phyloP scores from a whole-genome alignment of 2,113 vertebrate species.

The Spea multiplicata region DNA sequence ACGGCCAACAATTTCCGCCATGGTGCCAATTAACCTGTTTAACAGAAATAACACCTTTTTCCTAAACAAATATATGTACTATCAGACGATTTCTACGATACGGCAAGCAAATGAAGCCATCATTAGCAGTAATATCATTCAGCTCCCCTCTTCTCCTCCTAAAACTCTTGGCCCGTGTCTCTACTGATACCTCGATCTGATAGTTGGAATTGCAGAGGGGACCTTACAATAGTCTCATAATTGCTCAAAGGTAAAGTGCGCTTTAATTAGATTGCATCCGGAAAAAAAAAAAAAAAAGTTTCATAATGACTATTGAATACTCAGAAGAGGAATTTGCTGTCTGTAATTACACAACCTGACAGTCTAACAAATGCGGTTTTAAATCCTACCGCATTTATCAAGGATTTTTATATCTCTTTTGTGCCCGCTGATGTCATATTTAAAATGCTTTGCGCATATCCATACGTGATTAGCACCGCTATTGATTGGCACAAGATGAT shows the following conservation, averaged over 20 bases:
- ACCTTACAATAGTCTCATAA: neutral
- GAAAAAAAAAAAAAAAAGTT: slow-evolving; percentile 50
- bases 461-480: slow-evolving; percentile 67
- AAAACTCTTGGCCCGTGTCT: neutral
- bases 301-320: slow-evolving; percentile 52
- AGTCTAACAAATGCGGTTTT: slow-evolving; percentile 54
- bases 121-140: neutral
- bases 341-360: slow-evolving; percentile 57
- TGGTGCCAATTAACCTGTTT: too few species aligned
- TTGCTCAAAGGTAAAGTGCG: neutral
- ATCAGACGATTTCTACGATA: neutral
- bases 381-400: slow-evolving; percentile 41
- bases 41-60: too few species aligned
- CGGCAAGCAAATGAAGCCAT: neutral
- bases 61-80: too few species aligned
- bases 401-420: slow-evolving; percentile 13
- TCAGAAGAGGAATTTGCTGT: slow-evolving; percentile 46
- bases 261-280: slow-evolving; percentile 57
- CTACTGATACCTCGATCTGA: neutral
- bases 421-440: slow-evolving; percentile 50
- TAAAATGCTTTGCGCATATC: slow-evolving; percentile 49
- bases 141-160: slow-evolving; percentile 6
- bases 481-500: slow-evolving; percentile 65
- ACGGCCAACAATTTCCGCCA: too few species aligned
- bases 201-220: slow-evolving; percentile 8